Conservation (phyloP, 2,888 invertebrate species). For the Octonoba sinensis region DNA sequence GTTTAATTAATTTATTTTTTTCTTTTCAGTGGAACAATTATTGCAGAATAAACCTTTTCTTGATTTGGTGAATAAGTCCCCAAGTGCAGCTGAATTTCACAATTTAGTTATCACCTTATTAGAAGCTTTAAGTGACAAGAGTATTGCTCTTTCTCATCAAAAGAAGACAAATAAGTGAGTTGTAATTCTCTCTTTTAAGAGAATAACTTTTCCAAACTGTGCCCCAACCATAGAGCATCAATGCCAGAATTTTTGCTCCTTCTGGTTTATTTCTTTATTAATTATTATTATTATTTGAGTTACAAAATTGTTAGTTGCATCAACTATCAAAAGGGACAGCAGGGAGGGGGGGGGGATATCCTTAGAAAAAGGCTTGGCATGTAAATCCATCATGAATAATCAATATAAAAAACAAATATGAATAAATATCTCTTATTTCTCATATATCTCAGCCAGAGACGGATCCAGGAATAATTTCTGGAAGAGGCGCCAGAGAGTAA, state of each 20-base stretch:
- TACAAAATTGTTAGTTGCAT: neutral
- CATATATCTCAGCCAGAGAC: too few relatives aligned
- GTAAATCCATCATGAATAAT: too few relatives aligned
- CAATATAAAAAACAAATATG: too few relatives aligned
- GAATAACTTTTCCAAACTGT: too few relatives aligned
- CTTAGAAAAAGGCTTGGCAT: too few relatives aligned
- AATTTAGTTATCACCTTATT: slow-evolving; percentile 83
- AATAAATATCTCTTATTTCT: too few relatives aligned
- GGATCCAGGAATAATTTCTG: too few relatives aligned
- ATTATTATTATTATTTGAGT: neutral
- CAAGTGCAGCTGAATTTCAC: slow-evolving; percentile 82
- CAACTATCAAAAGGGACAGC: too few relatives aligned
- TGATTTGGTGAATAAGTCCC: slow-evolving; percentile 76
- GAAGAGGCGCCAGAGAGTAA: too few relatives aligned
- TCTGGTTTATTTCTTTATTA: neutral
- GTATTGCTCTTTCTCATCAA: slow-evolving; percentile 85
- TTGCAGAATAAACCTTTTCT: slow-evolving; percentile 77
- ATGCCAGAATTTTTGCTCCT: neutral
- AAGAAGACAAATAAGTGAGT: slow-evolving; percentile 85
- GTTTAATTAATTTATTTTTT: slow-evolving; percentile 5
- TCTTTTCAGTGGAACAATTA: slow-evolving; percentile 79
- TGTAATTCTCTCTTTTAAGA: slow-evolving; percentile 67
- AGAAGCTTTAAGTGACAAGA: slow-evolving; percentile 88
- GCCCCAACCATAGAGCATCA: too few relatives aligned
- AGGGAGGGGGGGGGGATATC: too few relatives aligned